These are phyloP conservation scores for Channallabes apus DNA, from an alignment of 2,797 vertebrate genomes.

Conservation along the genomic window DNA sequence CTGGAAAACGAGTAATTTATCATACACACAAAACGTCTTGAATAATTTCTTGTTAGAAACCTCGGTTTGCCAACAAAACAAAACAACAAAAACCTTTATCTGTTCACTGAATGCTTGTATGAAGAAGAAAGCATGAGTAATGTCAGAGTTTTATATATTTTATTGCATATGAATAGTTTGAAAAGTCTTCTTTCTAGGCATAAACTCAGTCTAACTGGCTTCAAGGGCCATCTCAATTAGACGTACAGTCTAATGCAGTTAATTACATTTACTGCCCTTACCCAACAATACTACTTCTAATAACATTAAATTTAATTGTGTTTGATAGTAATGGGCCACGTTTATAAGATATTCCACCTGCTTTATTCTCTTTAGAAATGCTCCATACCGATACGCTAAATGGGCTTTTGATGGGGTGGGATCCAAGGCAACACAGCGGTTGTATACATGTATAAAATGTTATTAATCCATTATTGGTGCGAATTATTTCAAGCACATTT, in stretches of 20 bases:
- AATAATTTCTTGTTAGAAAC: conserved; percentile 18
- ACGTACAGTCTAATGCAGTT: neutral
- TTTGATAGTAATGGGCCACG: neutral
- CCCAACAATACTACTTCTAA: conserved; percentile 26
- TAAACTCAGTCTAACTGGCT: neutral
- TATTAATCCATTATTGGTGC: neutral
- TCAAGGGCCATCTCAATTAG: neutral
- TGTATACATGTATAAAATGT: neutral
- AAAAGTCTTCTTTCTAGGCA: neutral
- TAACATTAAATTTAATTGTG: conserved; percentile 1
- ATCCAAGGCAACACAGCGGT: neutral
- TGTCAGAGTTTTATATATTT: neutral
- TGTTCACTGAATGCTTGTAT: neutral
- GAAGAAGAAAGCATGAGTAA: conserved; percentile 2
- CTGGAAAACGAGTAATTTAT: conserved; percentile 28
- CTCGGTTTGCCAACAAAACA: conserved; percentile 3
- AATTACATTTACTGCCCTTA: conserved; percentile 37
- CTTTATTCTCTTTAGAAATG: neutral
- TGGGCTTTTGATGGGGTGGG: neutral
- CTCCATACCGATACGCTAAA: neutral
- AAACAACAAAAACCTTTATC: neutral
- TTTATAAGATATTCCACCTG: neutral
- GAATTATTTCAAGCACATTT: neutral
- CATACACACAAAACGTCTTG: neutral
- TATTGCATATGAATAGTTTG: neutral